These are phyloP conservation scores for Rhizomys pruinosus DNA, from an alignment of 2,113 vertebrate species.

Conservation along the genomic window DNA sequence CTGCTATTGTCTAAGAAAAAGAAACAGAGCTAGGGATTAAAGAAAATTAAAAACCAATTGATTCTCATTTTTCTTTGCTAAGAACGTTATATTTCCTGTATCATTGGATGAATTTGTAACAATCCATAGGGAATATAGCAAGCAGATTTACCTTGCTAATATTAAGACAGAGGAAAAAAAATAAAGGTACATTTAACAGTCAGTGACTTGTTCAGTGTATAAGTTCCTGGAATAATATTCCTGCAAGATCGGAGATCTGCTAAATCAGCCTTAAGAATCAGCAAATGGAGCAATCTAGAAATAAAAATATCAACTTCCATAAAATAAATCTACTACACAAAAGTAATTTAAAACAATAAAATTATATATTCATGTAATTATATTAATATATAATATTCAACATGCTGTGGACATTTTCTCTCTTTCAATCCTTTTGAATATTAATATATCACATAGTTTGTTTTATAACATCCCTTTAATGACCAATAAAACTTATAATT, in stretches of 20 bases:
- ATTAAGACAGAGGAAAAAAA: slow-evolving; percentile 52
- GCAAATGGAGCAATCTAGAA: slow-evolving; percentile 20
- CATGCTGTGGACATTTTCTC: too few species aligned
- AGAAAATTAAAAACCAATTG: not conserved
- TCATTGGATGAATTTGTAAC: slow-evolving; percentile 53
- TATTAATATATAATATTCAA: not conserved
- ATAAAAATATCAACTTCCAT: slow-evolving; percentile 39
- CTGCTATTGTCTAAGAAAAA: not conserved
- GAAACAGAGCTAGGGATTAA: not conserved
- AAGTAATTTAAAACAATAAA: too few species aligned
- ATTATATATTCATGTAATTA: too few species aligned
- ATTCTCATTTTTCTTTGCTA: slow-evolving; percentile 28
- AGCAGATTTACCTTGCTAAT: slow-evolving; percentile 55
- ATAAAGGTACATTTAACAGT: slow-evolving; percentile 60
- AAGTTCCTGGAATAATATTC: slow-evolving; percentile 67
- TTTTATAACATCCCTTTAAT: too few species aligned
- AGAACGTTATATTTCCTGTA: slow-evolving; percentile 52
- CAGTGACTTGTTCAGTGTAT: slow-evolving; percentile 66
- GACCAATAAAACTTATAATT: too few species aligned
- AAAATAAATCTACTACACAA: not conserved
- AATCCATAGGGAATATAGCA: slow-evolving; percentile 55
- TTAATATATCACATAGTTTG: too few species aligned
- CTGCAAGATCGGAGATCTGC: slow-evolving; percentile 62
- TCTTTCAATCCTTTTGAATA: too few species aligned
- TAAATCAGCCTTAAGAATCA: slow-evolving; percentile 67